phyloP scores from a whole-genome alignment of 53 echinoderm and acorn worm species.

The Luidia sarsii region DNA sequence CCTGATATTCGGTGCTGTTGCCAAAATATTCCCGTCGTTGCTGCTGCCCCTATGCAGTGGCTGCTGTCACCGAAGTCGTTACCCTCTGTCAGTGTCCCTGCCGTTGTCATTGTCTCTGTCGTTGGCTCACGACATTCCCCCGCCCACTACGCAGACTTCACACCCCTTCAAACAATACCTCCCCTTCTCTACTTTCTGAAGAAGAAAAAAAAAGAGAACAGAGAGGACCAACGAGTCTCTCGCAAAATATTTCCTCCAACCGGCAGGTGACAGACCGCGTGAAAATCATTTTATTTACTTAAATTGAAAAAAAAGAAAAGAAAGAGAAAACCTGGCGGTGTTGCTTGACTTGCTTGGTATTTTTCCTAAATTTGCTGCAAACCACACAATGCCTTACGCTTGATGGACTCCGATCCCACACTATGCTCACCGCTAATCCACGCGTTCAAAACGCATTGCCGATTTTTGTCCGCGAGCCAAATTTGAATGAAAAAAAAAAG shows the following conservation, averaged over 20 bases:
- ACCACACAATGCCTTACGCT: slow-evolving; percentile 39
- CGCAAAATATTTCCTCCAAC: not conserved
- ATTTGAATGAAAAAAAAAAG: not conserved
- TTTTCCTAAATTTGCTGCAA: slow-evolving; percentile 19
- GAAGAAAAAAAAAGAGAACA: no score
- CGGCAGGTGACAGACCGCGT: slow-evolving; percentile 10
- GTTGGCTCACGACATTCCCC: no score
- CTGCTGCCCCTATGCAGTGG: no score
- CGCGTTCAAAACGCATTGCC: slow-evolving; percentile 49
- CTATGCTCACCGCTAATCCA: slow-evolving; percentile 35
- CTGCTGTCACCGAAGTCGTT: no score
- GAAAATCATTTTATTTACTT: slow-evolving; percentile 12
- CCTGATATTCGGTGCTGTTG: no score
- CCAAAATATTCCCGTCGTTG: no score
- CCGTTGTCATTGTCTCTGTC: no score
- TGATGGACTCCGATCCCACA: not conserved
- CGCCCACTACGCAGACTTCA: no score
- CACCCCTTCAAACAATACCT: no score
- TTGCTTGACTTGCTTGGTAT: not conserved
- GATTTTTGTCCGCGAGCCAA: slow-evolving; percentile 47
- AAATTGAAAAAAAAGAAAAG: slow-evolving; percentile 20
- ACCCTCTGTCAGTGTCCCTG: no score
- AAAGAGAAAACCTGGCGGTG: not conserved
- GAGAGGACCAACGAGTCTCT: no score
- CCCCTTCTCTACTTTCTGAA: no score